Evolutionary conservation across 2,888 invertebrate genomes (phyloP), one percentile per base, ranked within the genome.

Genomic region (Hypomecis atomaria): DNA sequence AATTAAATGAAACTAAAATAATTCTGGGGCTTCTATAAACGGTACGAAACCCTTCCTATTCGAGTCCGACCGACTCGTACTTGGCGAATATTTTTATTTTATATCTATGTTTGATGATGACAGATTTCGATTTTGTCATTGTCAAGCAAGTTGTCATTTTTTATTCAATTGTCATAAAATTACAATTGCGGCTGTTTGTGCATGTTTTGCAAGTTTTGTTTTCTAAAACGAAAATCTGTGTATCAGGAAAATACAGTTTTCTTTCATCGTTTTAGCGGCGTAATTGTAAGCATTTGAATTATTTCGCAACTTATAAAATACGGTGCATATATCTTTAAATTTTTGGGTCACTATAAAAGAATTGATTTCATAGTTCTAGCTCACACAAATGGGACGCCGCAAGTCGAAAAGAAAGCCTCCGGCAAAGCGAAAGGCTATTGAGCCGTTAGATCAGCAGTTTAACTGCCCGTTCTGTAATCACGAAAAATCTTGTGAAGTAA

Each of bases 381-480:
- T 47, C 3, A 13, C 13, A 45, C 34, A 38, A 53, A 99, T 99
- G 99, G 99, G 98, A 77, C 96, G 99, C 78, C 95, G 98, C 69
- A 99, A 99, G 94, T 99, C 99, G 69, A 98, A 99, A 92, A 95
- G 98, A 82, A 99, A 99, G 94, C 98, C 99, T n/a, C 98, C 99
- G 55, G 95, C 97, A 58, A 99, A 98, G 84, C 94, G 96, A 71
- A 99, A 98, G 90, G 96, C 96, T 0, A 98, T 99, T 75, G 96
- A 97, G 82, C 98, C 99, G 0, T 92, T 99, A 59, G 99, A 99
- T 84, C 96, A 96, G 62, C 97, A 98, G 84, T 99, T 99, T 86
- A 99, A 99, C 85, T 99, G 99, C 82, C 99, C 99, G 9, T 99
- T 99, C 92, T 99, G 99, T 87, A 99, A 99, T 89, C 99, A 99